Evolutionary conservation across 2,888 invertebrate genomes (phyloP).

Genomic region (Enchytraeus crypticus): DNA sequence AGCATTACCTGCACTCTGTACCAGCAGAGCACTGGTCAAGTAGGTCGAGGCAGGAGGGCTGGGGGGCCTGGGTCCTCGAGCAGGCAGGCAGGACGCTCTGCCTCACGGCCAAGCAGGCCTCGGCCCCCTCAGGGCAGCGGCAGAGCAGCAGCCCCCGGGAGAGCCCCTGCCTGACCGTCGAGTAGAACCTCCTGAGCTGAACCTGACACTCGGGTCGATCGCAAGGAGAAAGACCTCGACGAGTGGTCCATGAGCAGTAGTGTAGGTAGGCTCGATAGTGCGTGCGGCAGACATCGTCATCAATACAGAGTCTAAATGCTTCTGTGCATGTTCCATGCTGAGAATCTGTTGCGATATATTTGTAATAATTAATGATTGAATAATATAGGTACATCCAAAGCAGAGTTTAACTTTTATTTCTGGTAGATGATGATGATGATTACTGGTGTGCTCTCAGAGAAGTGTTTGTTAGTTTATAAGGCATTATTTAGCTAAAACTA

Average conservation of each 20-base stretch:
- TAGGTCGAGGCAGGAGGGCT: constrained; percentile 74
- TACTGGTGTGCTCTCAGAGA: too few species aligned
- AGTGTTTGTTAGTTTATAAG: too few species aligned
- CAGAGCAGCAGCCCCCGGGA: not conserved
- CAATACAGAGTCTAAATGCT: constrained; percentile 18
- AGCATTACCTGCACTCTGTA: constrained; percentile 70
- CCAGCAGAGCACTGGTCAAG: constrained; percentile 74
- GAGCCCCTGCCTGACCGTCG: not conserved
- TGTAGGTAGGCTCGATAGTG: constrained; percentile 14
- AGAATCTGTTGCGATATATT: too few species aligned
- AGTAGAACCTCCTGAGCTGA: constrained; percentile 16
- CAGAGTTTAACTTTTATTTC: too few species aligned
- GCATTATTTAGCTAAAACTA: too few species aligned
- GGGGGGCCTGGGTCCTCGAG: constrained; percentile 68
- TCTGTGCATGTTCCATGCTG: constrained; percentile 14
- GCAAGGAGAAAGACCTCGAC: not conserved
- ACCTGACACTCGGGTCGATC: constrained; percentile 13
- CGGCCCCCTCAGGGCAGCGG: constrained; percentile 51
- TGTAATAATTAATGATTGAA: too few species aligned
- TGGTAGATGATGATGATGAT: too few species aligned
- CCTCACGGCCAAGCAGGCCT: constrained; percentile 79
- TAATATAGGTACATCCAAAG: too few species aligned
- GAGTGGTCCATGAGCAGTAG: constrained; percentile 16
- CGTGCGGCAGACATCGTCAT: constrained; percentile 11
- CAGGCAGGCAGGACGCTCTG: constrained; percentile 81